These are phyloP conservation scores for Ectropis crepuscularia DNA, from an alignment of 2,888 invertebrate genomes.

Conservation along the genomic window DNA sequence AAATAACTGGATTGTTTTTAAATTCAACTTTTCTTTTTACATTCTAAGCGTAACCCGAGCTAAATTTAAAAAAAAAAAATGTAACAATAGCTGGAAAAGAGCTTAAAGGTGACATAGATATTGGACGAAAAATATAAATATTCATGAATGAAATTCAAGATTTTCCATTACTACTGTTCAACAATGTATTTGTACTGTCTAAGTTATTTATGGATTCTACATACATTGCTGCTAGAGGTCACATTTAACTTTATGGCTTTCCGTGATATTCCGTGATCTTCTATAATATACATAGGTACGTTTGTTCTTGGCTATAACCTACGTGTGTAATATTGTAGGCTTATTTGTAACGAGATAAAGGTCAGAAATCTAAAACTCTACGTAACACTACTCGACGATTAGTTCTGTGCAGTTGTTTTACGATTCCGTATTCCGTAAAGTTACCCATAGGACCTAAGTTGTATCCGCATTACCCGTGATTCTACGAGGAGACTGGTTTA, in stretches of 20 bases:
- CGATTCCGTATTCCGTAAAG: too few relatives aligned
- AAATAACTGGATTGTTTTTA: too few relatives aligned
- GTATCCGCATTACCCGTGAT: too few relatives aligned
- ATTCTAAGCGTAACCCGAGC: background rate
- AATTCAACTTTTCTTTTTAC: too few relatives aligned
- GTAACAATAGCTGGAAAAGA: background rate
- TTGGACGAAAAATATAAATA: background rate
- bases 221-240: conserved; percentile 5
- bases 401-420: too few relatives aligned
- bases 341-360: background rate
- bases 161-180: background rate
- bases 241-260: conserved; percentile 13
- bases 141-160: background rate
- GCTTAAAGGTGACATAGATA: background rate
- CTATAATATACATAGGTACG: background rate
- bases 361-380: too few relatives aligned
- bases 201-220: conserved; percentile 12
- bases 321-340: background rate
- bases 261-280: background rate
- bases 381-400: too few relatives aligned
- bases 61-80: background rate
- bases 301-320: background rate
- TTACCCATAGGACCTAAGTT: too few relatives aligned
- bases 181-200: conserved; percentile 12
- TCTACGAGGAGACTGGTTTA: too few relatives aligned